Base-by-base conservation (phyloP, 92 coral and sea anemone species). In the Epizoanthus stellaris region DNA sequence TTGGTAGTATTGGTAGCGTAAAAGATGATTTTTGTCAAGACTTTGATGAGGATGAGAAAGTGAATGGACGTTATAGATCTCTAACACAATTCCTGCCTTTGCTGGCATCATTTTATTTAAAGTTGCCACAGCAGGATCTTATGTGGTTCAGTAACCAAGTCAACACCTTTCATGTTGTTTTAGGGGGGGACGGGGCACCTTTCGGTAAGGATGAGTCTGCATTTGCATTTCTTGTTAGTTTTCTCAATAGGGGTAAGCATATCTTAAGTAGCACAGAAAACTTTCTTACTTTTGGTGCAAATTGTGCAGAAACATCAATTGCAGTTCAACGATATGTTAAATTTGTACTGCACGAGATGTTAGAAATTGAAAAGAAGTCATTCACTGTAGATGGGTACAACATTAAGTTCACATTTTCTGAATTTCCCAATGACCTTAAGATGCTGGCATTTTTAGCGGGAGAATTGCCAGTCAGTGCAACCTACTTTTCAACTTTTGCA, bases 141-240 rank as follows among this genome's bases (percentile, higher is more conserved):
- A 36, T 72, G 11, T 90, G 96, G 94, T 90, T 93, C 82, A 80
- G 85, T 77, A 59, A 73, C 67, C 88, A 88, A 62, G 58, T 87
- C 56, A 91, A 91, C 89, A 84, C 77, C 73, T 91, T 93, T 85
- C 77, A 87, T 80, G 88, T 86, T 71, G 90, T 57, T 30, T n/a
- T 90, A 36, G 92, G 91, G n/a, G 93, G 93, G 70, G 91, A 89
- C 30, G 89, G 94, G 45, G 90, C 92, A 84, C 92, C 88, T 36
- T 93, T 93, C 64, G 93, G 93, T 17, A 93, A 93, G 85, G 92
- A 93, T 65, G 85, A 87, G 60, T 90, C 87, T 65, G 92, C 95
- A 6, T 92, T 82, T 77, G 68, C 89, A 21, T 88, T 88, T 90
- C 89, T 93, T 62, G 91, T 91, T n/a, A 91, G 93, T 67, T 91